These are phyloP conservation scores for Parotocinclus haroldoi DNA, from an alignment of 2,797 vertebrate species.

Conservation along the genomic window DNA sequence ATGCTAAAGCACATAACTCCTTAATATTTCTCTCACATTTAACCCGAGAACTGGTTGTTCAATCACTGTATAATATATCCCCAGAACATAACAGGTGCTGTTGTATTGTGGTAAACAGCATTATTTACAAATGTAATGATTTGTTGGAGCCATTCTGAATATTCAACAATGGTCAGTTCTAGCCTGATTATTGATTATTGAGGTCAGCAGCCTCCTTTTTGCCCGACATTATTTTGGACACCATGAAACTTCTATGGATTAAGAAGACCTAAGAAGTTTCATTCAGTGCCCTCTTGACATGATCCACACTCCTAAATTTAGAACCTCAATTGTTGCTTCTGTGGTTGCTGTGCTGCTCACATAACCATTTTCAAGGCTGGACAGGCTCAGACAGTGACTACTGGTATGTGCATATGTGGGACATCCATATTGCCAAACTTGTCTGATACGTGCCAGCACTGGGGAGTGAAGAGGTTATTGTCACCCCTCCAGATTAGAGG, in stretches of 20 bases:
- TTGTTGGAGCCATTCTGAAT: no score
- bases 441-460: conserved; percentile 7
- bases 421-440: conserved; percentile 1
- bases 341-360: conserved; percentile 4
- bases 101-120: no score
- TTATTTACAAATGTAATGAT: no score
- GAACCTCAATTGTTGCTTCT: conserved; percentile 27
- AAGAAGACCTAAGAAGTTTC: conserved; percentile 8
- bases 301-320: conserved; percentile 38
- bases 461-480: conserved; percentile 19
- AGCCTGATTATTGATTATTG: no score
- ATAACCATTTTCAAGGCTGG: neutral
- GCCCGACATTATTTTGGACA: conserved; percentile 21
- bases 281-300: conserved; percentile 13
- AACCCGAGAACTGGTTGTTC: no score
- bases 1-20: no score
- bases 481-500: conserved; percentile 35
- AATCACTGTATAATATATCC: no score
- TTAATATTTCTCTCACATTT: no score
- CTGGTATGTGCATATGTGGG: neutral
- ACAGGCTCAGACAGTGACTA: conserved; percentile 16
- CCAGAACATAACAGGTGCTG: no score
- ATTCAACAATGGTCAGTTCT: neutral
- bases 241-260: conserved; percentile 33
- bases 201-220: conserved; percentile 19